These are phyloP conservation scores for Podiceps cristatus DNA, from an alignment of 2,113 vertebrate species.

Conservation along the genomic window DNA sequence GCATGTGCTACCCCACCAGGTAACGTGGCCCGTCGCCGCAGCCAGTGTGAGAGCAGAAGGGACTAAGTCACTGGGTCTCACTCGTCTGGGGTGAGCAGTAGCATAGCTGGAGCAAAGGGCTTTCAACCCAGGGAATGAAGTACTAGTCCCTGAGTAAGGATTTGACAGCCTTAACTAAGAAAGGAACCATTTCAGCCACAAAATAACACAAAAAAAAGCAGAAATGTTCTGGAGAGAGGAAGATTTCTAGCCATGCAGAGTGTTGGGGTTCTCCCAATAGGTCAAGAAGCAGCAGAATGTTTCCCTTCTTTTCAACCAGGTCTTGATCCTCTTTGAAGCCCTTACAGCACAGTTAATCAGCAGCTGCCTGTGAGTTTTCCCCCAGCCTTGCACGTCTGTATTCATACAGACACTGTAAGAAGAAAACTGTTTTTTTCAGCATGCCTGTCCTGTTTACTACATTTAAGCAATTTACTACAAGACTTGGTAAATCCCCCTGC, in stretches of 20 bases:
- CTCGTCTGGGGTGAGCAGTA: neutral
- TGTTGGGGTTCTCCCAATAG: neutral
- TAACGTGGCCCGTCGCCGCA: accelerated
- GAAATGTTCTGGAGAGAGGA: neutral
- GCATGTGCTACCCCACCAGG: neutral
- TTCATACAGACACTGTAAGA: neutral
- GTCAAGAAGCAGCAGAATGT: neutral
- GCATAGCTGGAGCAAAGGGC: neutral
- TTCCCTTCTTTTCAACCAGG: neutral
- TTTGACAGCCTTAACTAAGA: neutral
- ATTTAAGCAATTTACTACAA: neutral
- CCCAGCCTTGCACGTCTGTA: neutral
- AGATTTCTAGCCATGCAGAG: neutral
- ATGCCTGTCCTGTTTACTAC: neutral
- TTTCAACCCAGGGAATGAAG: neutral
- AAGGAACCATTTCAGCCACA: neutral
- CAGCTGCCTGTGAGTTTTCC: neutral
- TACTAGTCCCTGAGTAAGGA: accelerated
- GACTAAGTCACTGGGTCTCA: neutral
- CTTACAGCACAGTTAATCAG: accelerated
- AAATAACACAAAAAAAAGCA: neutral
- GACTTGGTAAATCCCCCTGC: neutral
- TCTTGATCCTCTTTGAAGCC: neutral
- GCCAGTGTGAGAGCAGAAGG: neutral
- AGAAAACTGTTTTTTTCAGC: neutral